Percentiles rank a stretch among this genome's conserved stretches.
Conservation (phyloP, 2,888 invertebrate species). For the Cabera pusaria region DNA sequence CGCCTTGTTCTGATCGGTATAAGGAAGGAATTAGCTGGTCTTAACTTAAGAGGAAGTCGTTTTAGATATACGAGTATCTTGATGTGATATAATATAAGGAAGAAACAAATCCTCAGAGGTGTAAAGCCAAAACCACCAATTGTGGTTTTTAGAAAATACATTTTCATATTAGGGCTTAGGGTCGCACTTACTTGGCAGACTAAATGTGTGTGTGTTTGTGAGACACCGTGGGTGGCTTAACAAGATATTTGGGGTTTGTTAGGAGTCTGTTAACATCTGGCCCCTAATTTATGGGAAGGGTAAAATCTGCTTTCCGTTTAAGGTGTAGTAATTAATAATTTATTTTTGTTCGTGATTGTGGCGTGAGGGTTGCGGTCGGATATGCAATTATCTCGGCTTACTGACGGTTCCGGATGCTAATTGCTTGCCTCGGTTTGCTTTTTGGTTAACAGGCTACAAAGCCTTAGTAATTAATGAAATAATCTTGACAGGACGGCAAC, state of each 20-base stretch:
- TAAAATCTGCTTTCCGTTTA: slow-evolving; percentile 62
- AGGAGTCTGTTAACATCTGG: slow-evolving; percentile 78
- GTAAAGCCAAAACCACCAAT: slow-evolving; percentile 64
- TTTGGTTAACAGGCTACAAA: slow-evolving; percentile 1
- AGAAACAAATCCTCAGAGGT: slow-evolving; percentile 62
- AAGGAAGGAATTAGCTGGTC: slow-evolving; percentile 32
- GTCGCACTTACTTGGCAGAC: no score
- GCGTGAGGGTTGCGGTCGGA: slow-evolving; percentile 36
- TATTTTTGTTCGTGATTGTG: slow-evolving; percentile 67
- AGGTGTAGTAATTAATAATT: slow-evolving; percentile 81
- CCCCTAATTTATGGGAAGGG: slow-evolving; percentile 77
- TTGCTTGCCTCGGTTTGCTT: slow-evolving; percentile 25
- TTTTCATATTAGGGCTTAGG: no score
- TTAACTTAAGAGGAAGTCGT: slow-evolving; percentile 26
- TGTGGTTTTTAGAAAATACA: slow-evolving; percentile 16
- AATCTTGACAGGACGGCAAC: no score
- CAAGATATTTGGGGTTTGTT: slow-evolving; percentile 80
- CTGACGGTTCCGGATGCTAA: slow-evolving; percentile 19
- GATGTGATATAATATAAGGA: slow-evolving; percentile 74
- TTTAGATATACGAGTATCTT: slow-evolving; percentile 49
- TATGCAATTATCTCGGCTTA: slow-evolving; percentile 42
- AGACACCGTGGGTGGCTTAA: slow-evolving; percentile 72
- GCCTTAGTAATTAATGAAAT: no score
- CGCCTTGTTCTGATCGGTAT: rapidly evolving
- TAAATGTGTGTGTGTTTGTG: slow-evolving; percentile 31